Evolutionary conservation across 2,888 invertebrate species (phyloP).

Genomic region (Rhingia campestris): DNA sequence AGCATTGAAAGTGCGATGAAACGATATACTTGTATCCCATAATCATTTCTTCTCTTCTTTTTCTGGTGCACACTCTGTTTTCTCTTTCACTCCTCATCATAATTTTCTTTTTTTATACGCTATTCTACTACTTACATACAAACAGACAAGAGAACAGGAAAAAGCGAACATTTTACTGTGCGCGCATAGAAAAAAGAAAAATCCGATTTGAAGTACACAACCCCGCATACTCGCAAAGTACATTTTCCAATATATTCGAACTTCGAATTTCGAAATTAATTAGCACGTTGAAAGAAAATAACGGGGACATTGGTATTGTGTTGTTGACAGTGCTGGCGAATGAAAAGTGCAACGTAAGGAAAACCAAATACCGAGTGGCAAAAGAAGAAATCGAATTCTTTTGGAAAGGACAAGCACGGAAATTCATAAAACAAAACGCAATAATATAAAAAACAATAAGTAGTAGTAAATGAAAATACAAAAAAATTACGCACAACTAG

Average conservation of each 20-base stretch:
- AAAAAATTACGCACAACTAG: slow-evolving; percentile 26
- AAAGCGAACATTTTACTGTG: slow-evolving; percentile 22
- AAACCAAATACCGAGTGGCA: slow-evolving; percentile 8
- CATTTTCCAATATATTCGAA: slow-evolving; percentile 61
- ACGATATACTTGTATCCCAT: slow-evolving; percentile 63
- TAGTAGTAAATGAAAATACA: not conserved
- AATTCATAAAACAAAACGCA: slow-evolving; percentile 9
- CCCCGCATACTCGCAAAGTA: slow-evolving; percentile 33
- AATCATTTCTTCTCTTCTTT: slow-evolving; percentile 56
- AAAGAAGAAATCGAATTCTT: slow-evolving; percentile 34
- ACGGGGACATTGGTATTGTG: slow-evolving; percentile 33
- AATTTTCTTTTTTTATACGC: slow-evolving; percentile 17
- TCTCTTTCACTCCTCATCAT: slow-evolving; percentile 38
- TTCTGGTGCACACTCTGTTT: slow-evolving; percentile 13
- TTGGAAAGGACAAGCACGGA: slow-evolving; percentile 9
- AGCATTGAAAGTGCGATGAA: slow-evolving; percentile 66
- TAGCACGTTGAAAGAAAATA: slow-evolving; percentile 17
- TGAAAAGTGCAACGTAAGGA: slow-evolving; percentile 59
- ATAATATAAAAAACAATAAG: slow-evolving; percentile 4
- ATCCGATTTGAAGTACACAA: slow-evolving; percentile 37
- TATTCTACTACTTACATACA: slow-evolving; percentile 41
- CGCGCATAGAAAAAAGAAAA: slow-evolving; percentile 55
- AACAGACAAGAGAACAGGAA: slow-evolving; percentile 42
- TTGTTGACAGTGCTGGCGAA: slow-evolving; percentile 52
- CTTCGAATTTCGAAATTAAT: slow-evolving; percentile 58